phyloP scores from a whole-genome alignment of 2,113 vertebrate genomes.

The Prunella fulvescens region DNA sequence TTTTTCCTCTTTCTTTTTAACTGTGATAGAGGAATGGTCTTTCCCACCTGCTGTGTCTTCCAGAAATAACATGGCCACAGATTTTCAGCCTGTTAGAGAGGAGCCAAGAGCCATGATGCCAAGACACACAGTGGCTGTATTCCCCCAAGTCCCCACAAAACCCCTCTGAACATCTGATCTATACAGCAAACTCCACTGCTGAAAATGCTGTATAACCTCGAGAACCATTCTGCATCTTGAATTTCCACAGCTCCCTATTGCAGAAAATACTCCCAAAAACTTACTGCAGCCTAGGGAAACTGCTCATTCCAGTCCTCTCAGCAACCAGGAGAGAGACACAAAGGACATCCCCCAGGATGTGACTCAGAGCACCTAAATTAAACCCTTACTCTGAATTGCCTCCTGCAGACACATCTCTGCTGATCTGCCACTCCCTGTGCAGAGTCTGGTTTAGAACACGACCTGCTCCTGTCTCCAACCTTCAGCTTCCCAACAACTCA shows the following conservation, averaged over 20 bases:
- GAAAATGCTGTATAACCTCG: background rate
- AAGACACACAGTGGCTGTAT: background rate
- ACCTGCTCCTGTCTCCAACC: background rate
- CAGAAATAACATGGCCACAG: background rate
- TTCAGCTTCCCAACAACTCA: background rate
- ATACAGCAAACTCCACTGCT: background rate
- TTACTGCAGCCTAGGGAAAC: background rate
- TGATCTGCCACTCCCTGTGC: no score
- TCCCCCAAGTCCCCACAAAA: background rate
- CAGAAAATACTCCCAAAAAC: background rate
- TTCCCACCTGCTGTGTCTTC: background rate
- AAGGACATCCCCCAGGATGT: background rate
- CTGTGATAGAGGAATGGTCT: background rate
- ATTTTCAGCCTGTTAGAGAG: background rate
- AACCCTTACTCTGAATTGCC: background rate
- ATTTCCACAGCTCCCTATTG: background rate
- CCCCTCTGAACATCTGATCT: background rate
- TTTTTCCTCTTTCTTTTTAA: background rate
- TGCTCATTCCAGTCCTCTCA: background rate
- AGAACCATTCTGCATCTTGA: background rate
- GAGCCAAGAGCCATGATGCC: background rate
- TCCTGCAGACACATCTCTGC: background rate
- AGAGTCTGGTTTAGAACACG: background rate
- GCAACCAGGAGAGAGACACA: background rate
- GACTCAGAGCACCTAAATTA: background rate